Evolutionary conservation across 2,113 vertebrate genomes (phyloP).

Genomic region (Ceuthmochares aereus): DNA sequence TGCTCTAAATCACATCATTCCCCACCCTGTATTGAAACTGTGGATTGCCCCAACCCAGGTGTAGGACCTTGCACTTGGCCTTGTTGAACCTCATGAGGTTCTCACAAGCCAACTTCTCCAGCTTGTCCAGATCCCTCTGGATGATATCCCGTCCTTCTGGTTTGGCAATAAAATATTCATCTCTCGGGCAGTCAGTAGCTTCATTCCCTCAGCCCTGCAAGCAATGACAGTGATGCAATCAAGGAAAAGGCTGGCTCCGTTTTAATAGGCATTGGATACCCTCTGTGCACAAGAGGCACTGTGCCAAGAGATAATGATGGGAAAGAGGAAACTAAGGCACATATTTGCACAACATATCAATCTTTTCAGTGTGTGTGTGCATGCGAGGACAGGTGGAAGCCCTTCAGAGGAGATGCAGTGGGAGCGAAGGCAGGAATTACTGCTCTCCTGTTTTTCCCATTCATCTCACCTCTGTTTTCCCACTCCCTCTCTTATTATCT

Average conservation of each 20-base stretch:
- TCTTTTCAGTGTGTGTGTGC: neutral
- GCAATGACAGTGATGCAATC: rapidly evolving
- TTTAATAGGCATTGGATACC: neutral
- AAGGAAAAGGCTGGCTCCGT: rapidly evolving
- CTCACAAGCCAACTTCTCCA: too few species aligned
- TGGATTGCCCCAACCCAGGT: too few species aligned
- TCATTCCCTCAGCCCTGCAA: neutral
- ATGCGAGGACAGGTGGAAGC: neutral
- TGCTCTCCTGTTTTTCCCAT: neutral
- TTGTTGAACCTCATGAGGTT: too few species aligned
- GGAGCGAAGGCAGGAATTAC: neutral
- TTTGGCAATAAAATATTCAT: neutral
- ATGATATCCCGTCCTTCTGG: too few species aligned
- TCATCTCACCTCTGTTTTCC: neutral
- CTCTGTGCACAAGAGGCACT: neutral
- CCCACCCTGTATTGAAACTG: too few species aligned
- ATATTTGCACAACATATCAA: neutral
- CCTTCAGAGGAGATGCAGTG: neutral
- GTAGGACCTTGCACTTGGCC: too few species aligned
- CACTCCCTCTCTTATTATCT: neutral
- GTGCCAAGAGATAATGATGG: neutral
- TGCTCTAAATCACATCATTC: too few species aligned
- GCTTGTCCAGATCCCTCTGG: too few species aligned
- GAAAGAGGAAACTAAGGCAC: neutral
- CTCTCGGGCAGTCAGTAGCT: neutral